Base-by-base conservation (phyloP, 2,113 vertebrate genomes). In the Nesogale talazaci region DNA sequence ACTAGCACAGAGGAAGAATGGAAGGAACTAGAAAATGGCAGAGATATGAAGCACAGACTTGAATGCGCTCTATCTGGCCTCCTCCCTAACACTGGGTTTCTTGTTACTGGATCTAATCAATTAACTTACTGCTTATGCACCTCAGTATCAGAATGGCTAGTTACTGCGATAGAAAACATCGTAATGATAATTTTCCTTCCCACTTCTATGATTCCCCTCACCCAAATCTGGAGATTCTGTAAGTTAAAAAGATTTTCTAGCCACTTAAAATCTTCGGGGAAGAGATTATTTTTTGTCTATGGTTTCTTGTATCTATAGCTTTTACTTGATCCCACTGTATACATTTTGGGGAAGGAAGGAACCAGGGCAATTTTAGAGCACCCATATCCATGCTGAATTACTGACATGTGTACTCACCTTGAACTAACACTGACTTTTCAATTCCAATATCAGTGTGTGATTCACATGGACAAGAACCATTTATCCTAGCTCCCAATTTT, bases 191-290 rank as follows among this genome's bases (percentile, higher is more conserved):
- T 19, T 23, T 61, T 23, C 59, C 59, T 23, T 14, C 59, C 59
- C 16, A 20, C 59, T 3, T 19, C 19, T 52, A 19, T 4, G 5
- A 23, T 19, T 11, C 59, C 59, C 59, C 22, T 2, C 59, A 61
- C 25, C 25, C 9, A 27, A 67, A 67, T 31, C 17, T 67, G 27
- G 16, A 83, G 79, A 83, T 65, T 74, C 56, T 77, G 1, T 22
- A 86, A 59, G 61, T 80, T 22, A 70, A 83, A 95, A 93, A 70
- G 67, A 2, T 52, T 94, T 69, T 15, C 4, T 69, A 86, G 56
- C 8, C 8, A 61, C 25, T 86, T 83, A 34, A 36, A 63, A 75
- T 78, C 20, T 89, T 89, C 23, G 63, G 1, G 23, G n/a, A 34
- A 9, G 29, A 93, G 46, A 2, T 34, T 86, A 46, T 40, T 14